Base-by-base conservation (phyloP, 2,797 vertebrate species). In the Enteromius radiatus region DNA sequence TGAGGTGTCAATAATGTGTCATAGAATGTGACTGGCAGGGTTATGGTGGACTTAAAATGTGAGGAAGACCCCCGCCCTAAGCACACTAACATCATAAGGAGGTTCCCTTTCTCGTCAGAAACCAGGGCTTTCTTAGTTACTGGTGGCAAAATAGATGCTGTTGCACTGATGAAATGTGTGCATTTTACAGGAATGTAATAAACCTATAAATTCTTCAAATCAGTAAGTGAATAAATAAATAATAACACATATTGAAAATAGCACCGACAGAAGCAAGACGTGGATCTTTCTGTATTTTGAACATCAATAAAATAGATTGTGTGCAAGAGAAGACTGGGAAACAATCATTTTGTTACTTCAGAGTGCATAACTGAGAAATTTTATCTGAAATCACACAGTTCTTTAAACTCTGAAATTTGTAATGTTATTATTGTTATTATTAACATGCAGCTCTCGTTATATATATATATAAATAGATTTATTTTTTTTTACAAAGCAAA, bases 11-110 rank as follows among this genome's bases (percentile, higher is more conserved):
- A 12, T 56, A 38, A 59, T 17, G 23, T 65, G 61, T 56, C 12
- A 41, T 2, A 56, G 8, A 76, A 41, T 45, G 61, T 64, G 59
- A 52, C 19, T 69, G 81, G 61, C 38, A 70, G 38, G 36, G 38
- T 28, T 33, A 70, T 38, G 38, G 15, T 70, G 47, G 47, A 49
- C 2, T n/a, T 76, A 14, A 45, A 68, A 69, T 59, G 19, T 36
- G 54, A 77, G 41, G 28, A 68, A 77, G 10, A 83, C 49, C 65
- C 63, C 64, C 19, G 14, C 26, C 19, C 31, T 52, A 59, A 47
- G 26, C 56, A 19, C 74, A 17, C 5, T 23, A 68, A 47, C 47
- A 67, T 15, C 49, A 69, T 36, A 36, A 17, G 38, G 73, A 83
- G 73, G 49, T 56, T 59, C 26, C 38, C 64, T 61, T 67, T 74